Evolutionary conservation across 2,113 vertebrate genomes (phyloP).

Genomic region (Triplophysa dalaica): DNA sequence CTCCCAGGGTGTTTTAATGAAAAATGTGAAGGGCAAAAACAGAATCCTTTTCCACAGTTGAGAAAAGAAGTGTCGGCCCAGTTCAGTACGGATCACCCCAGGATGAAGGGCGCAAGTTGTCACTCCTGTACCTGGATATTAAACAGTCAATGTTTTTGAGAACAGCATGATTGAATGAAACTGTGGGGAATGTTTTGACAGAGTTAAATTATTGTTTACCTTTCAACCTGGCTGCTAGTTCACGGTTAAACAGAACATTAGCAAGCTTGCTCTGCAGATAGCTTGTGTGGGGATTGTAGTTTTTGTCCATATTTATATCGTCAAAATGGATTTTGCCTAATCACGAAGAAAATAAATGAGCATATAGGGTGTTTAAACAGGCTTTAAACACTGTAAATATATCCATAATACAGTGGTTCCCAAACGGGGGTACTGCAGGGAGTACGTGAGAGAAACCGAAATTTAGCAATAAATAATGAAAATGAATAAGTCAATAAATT

Average conservation of each 20-base stretch:
- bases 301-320: conserved; percentile 71
- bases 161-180: neutral
- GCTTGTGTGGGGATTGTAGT: conserved; percentile 59
- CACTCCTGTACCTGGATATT: conserved; percentile 65
- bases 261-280: conserved; percentile 77
- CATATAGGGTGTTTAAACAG: neutral
- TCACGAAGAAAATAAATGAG: conserved; percentile 1
- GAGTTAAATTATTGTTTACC: conserved; percentile 52
- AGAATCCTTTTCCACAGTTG: conserved; percentile 62
- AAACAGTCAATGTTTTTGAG: neutral
- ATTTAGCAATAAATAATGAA: too few species aligned
- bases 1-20: conserved; percentile 68
- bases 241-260: conserved; percentile 71
- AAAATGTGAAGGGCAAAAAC: neutral
- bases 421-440: too few species aligned
- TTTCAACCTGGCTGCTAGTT: conserved; percentile 68
- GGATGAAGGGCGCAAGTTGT: conserved; percentile 73
- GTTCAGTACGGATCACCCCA: conserved; percentile 71
- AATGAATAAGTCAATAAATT: too few species aligned
- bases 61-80: conserved; percentile 62
- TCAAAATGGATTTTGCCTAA: conserved; percentile 72
- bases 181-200: neutral
- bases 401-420: too few species aligned
- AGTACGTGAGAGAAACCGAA: too few species aligned
- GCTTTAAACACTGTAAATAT: neutral